These are phyloP conservation scores for Agraylea sexmaculata DNA, from an alignment of 1,140 invertebrate species.

Conservation along the genomic window DNA sequence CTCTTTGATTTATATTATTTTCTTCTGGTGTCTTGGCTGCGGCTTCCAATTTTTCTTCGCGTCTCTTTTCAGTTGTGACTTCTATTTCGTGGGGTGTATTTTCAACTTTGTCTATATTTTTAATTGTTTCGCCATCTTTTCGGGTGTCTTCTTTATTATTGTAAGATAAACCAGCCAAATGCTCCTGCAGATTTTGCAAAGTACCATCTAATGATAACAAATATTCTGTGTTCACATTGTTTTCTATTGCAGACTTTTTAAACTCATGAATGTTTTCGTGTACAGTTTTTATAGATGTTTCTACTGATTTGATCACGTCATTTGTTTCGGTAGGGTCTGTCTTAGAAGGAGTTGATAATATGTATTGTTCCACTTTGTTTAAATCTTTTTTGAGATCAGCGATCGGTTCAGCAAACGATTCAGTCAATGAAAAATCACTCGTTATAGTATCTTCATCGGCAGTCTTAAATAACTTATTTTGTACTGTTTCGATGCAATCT, in stretches of 20 bases:
- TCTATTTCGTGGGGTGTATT: conserved; percentile 4
- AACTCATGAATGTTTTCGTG: not conserved
- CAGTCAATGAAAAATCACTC: conserved; percentile 8
- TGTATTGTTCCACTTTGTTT: not conserved
- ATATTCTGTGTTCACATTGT: conserved; percentile 2
- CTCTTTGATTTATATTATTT: not conserved
- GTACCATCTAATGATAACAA: conserved; percentile 1
- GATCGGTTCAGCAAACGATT: conserved; percentile 12
- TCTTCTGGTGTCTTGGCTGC: not conserved
- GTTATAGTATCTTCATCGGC: conserved; percentile 11
- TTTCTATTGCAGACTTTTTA: not conserved
- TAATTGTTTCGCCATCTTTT: conserved; percentile 4
- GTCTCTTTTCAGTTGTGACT: conserved; percentile 1
- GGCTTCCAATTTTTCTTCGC: not conserved
- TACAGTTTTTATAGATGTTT: not conserved
- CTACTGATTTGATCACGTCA: not conserved
- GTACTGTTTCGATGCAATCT: conserved; percentile 14
- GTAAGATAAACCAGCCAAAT: conserved; percentile 3
- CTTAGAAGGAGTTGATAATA: too few species aligned
- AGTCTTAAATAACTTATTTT: conserved; percentile 17
- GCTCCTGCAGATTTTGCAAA: conserved; percentile 8
- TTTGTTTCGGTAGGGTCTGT: too few species aligned
- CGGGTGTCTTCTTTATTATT: conserved; percentile 3
- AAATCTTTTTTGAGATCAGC: conserved; percentile 7
- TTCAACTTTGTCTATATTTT: conserved; percentile 6